Evolutionary conservation across 2,797 vertebrate genomes (phyloP).

Genomic region (Microcaecilia unicolor): DNA sequence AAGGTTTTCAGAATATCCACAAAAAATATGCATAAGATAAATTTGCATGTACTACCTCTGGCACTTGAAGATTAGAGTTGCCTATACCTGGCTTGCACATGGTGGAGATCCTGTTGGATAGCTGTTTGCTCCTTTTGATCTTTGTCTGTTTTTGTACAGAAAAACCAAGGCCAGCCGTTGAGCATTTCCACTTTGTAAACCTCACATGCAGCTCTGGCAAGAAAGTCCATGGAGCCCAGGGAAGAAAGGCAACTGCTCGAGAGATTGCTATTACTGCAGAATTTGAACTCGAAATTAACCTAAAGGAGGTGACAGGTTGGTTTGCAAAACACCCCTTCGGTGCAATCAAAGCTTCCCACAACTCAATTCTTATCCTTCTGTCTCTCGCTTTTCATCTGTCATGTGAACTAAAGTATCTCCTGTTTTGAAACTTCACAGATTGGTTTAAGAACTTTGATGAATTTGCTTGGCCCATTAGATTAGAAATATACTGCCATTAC

Average conservation of each 20-base stretch:
- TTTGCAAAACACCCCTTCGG: conserved; percentile 52
- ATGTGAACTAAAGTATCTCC: conserved; percentile 82
- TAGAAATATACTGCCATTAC: conserved; percentile 3
- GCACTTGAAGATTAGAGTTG: too few species aligned
- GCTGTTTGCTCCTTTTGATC: conserved; percentile 49
- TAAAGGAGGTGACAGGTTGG: conserved; percentile 99
- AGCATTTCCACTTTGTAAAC: conserved; percentile 87
- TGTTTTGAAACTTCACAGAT: conserved; percentile 67
- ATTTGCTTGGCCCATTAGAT: conserved; percentile 7
- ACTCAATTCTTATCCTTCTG: conserved; percentile 22
- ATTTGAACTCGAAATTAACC: conserved; percentile 88
- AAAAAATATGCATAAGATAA: too few species aligned
- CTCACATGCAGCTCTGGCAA: conserved; percentile 77
- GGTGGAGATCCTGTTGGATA: conserved; percentile 32
- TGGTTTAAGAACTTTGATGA: conserved; percentile 14
- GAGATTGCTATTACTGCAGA: conserved; percentile 80
- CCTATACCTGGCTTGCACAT: too few species aligned
- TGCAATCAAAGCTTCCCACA: conserved; percentile 37
- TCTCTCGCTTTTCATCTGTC: conserved; percentile 40
- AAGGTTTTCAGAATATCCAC: too few species aligned
- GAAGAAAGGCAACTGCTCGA: conserved; percentile 63
- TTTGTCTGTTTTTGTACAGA: conserved; percentile 66
- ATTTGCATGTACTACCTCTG: too few species aligned
- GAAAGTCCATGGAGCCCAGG: conserved; percentile 59
- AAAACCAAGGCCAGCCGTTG: conserved; percentile 73